Conservation (phyloP, 2,113 vertebrate genomes). For the Colossoma macropomum region DNA sequence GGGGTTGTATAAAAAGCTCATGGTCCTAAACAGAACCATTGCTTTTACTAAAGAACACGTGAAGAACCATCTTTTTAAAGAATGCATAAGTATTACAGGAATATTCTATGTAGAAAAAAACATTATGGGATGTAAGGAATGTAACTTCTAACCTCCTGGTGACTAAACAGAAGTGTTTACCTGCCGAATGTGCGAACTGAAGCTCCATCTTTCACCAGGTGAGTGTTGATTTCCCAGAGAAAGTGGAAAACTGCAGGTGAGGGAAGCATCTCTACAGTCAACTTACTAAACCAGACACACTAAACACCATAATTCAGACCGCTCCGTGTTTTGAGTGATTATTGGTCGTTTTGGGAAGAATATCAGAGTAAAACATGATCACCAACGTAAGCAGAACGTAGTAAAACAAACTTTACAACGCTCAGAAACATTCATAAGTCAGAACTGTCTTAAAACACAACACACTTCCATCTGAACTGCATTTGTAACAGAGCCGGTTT, state of each 20-base stretch:
- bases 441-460: background rate
- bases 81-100: no score
- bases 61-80: no score
- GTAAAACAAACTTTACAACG: background rate
- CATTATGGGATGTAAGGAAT: no score
- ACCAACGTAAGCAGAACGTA: background rate
- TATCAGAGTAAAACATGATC: background rate
- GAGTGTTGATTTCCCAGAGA: slow-evolving; percentile 85
- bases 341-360: background rate
- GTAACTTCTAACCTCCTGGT: no score
- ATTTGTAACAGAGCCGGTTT: no score
- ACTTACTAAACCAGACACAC: background rate
- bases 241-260: slow-evolving; percentile 80
- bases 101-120: no score
- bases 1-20: no score
- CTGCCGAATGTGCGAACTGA: slow-evolving; percentile 87
- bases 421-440: background rate
- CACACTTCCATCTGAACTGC: background rate
- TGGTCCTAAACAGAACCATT: no score
- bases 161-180: slow-evolving; percentile 65
- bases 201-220: slow-evolving; percentile 75
- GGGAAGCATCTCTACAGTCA: slow-evolving; percentile 75
- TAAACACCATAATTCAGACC: background rate
- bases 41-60: no score
- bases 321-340: background rate